Evolutionary conservation across 2,888 invertebrate species (phyloP).

Genomic region (Limnephilus lunatus): DNA sequence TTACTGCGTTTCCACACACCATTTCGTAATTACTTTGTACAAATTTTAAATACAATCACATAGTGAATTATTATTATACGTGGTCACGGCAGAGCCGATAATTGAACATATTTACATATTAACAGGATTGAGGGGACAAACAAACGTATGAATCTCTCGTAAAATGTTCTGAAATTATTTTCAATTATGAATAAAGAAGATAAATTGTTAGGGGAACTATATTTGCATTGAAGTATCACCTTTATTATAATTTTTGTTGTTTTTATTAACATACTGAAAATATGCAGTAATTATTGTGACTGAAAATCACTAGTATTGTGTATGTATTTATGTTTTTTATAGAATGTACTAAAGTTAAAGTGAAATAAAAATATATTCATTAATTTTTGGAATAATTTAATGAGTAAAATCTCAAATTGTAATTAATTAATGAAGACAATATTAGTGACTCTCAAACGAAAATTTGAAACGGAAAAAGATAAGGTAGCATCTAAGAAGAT

Average conservation of each 20-base stretch:
- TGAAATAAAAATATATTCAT: neutral
- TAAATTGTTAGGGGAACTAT: neutral
- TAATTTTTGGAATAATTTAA: too few relatives aligned
- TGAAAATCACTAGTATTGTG: too few relatives aligned
- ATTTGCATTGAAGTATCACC: neutral
- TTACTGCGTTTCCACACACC: conserved; percentile 64
- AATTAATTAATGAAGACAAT: too few relatives aligned
- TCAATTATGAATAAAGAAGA: neutral
- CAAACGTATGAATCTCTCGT: neutral
- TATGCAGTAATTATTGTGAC: neutral
- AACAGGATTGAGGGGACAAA: conserved; percentile 34
- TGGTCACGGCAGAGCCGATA: conserved; percentile 65
- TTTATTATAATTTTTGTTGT: neutral
- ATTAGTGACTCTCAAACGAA: too few relatives aligned
- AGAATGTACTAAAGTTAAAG: neutral
- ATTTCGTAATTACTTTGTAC: conserved; percentile 60
- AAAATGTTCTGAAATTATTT: neutral
- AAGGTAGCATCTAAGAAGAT: too few relatives aligned
- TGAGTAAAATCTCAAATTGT: too few relatives aligned
- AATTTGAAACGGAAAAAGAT: too few relatives aligned
- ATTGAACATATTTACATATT: conserved; percentile 65
- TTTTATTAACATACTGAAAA: neutral
- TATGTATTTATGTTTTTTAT: neutral
- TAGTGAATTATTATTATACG: conserved; percentile 57
- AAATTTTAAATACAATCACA: conserved; percentile 59